Evolutionary conservation across 2,888 invertebrate species (phyloP), one percentile per base, ranked within the genome.

Genomic region (Monoplex corrugatus): DNA sequence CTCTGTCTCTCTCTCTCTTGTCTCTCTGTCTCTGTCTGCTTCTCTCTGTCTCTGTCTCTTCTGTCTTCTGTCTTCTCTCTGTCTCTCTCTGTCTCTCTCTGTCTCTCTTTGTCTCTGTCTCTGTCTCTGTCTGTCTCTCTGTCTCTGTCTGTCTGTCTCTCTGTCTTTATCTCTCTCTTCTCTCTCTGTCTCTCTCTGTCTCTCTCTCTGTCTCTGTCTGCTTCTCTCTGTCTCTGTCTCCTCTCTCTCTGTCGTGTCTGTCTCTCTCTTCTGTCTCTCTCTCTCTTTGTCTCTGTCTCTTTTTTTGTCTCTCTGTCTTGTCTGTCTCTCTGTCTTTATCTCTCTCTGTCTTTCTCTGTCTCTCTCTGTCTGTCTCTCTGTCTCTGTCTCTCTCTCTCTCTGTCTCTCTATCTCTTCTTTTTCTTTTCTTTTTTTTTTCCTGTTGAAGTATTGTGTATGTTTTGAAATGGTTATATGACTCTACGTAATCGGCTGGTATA

Each of bases 321-420:
- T 72, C 72, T 72, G n/a, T 72, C 38, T 63, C 63, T 86, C 63
- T 86, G 32, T 63, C 63, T 35, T 35, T 35, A 16, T 86, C 38
- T 72, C 86, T 68, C 86, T 72, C 72, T 72, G 19, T 86, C 86
- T 72, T 28, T 86, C 86, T 72, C 72, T 86, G 43, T 40, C 72
- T 86, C 72, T 72, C 72, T 86, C 72, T 40, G 10, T 86, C 72
- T 72, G 40, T 86, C 72, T 72, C 72, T 86, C 40, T 40, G 40
- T 86, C 72, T 23, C 35, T 40, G 43, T n/a, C 35, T 68, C 38
- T 40, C n/a, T 40, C 43, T 72, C 72, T 40, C 72, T 32, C 72
- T n/a, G 2, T 32, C 72, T n/a, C n/a, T 32, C n/a, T n/a, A 10
- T 28, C 68, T 23, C n/a, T n/a, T n/a, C n/a, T n/a, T n/a, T n/a